Evolutionary conservation across 1,140 invertebrate species (phyloP).

Genomic region (Triops cancriformis): DNA sequence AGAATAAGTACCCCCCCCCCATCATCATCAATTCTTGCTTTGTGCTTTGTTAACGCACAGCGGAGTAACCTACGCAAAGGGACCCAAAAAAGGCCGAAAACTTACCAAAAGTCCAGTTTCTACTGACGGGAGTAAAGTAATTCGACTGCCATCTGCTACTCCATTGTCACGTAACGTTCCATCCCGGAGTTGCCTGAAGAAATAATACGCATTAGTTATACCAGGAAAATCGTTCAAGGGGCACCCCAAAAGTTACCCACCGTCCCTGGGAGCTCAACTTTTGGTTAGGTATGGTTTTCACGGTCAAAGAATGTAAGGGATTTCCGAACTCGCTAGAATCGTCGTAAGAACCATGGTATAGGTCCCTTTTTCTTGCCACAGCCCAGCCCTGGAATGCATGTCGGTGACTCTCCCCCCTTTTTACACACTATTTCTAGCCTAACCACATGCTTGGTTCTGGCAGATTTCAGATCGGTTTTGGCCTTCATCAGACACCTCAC

Average conservation of each 20-base stretch:
- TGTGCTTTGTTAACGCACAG: no score
- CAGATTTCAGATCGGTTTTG: not conserved
- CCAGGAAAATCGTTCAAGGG: no score
- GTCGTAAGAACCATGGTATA: no score
- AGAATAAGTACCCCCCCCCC: no score
- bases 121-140: conserved; percentile 82
- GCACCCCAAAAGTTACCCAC: no score
- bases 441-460: not conserved
- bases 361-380: no score
- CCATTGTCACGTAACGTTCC: conserved; percentile 78
- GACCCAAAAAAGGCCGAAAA: conserved; percentile 31
- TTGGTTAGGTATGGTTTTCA: no score
- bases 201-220: conserved; percentile 35
- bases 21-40: no score
- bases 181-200: conserved; percentile 74
- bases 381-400: not conserved
- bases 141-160: conserved; percentile 72
- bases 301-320: no score
- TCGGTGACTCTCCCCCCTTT: not conserved
- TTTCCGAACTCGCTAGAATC: no score
- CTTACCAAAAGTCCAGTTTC: conserved; percentile 89
- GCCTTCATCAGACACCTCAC: not conserved
- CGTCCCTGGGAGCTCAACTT: no score
- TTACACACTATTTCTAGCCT: not conserved
- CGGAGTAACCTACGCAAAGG: no score